Evolutionary conservation across 2,888 invertebrate genomes (phyloP), one percentile per base, ranked within the genome.

Genomic region (Drosophila recens): DNA sequence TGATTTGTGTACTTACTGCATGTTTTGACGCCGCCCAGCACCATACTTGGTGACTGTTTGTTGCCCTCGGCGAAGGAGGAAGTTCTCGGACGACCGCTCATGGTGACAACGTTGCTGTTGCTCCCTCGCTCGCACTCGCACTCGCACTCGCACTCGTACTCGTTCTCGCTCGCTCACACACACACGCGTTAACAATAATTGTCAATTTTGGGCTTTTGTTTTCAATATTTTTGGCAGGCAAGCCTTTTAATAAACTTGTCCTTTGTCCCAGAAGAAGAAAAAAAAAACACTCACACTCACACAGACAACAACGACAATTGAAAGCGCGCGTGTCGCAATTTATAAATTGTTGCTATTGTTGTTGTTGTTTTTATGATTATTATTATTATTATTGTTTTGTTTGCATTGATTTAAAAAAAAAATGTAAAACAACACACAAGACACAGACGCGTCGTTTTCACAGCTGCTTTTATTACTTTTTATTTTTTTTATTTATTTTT

Each of bases 21-120:
- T 94, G 97, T 97, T 96, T 97, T 97, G 95, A 97, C 96, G 94
- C 97, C 97, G 94, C 97, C 97, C 92, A 97, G 94, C 91, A 95
- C 95, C 92, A 95, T 94, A 95, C 97, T 97, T 90, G 96, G 95
- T 93, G 96, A 96, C 94, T 96, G 97, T 95, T 97, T 97, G 94
- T 96, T 97, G 95, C 97, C 97, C 95, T 98, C 97, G 94, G 97
- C 97, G 94, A 97, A 97, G 95, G 97, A 97, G 95, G 97, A 97
- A 94, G 97, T 97, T 95, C 97, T 97, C 93, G 97, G 97, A 95
- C 98, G 97, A 93, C 97, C 96, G 95, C 97, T 97, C 97, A 97
- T 97, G 75, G 89, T 92, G 91, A 90, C 89, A 90, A 89, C 82
- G 84, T 66, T 52, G 57, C 67, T 71, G 64, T 67, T 65, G 45